Base-by-base conservation (phyloP, 2,797 vertebrate species). In the Hozukius guyotensis region DNA sequence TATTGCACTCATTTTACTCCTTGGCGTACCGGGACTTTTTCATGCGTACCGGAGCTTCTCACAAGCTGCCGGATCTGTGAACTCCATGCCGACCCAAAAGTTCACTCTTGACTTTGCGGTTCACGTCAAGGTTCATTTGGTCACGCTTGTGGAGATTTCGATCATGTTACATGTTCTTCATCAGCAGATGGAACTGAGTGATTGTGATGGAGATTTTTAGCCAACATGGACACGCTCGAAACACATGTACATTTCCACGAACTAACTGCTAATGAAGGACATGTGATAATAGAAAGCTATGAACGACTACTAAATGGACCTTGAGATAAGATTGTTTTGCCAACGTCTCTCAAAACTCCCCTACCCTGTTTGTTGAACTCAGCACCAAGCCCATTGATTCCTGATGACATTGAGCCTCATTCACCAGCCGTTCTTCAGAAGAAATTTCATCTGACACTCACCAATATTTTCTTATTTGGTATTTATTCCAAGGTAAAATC, bases 61-160 rank as follows among this genome's bases (percentile, higher is more conserved):
- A 0, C 36, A 38, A 38, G 36, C 36, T 38, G 13, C 36, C 36
- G 0, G 5, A 1, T 38, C 36, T 38, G 36, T 0, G 36, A 2
- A 38, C 36, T 29, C 25, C 3, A 34, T 10, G 49, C 6, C 2
- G 31, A 64, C 25, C 16, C 18, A 67, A 27, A 55, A 46, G 31
- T n/a, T 4, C 3, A 24, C 56, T 14, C 34, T 73, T 31, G 18
- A 42, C 13, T 16, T 46, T 46, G 42, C 42, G 3, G 12, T 12
- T 13, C 6, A 27, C 34, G 22, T 49, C 34, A 3, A 34, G 20
- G 29, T 64, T 3, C 16, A 10, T 16, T 8, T 25, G 42, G 42
- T 46, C 20, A 10, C 8, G 3, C 24, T 18, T 5, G 9, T 4
- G 13, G 11, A 16, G 42, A 38, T 56, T 62, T 22, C 0, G 2